Percentiles rank a stretch among this genome's conserved stretches.
phyloP scores from a whole-genome alignment of 2,797 vertebrate species.

The Eurystomus glaucurus region DNA sequence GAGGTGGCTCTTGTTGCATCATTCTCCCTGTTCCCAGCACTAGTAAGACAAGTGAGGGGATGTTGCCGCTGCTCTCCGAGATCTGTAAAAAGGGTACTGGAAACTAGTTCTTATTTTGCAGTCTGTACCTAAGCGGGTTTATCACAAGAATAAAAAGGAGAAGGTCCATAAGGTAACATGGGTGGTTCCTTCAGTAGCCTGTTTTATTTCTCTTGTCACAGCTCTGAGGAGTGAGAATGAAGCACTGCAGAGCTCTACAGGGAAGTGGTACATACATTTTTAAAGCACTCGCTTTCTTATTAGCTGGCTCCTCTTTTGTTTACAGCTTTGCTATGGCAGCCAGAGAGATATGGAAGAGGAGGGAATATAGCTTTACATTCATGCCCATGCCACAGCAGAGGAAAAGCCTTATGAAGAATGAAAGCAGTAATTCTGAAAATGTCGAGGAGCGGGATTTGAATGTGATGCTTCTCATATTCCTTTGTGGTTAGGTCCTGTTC shows the following conservation, averaged over 20 bases:
- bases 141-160: background rate
- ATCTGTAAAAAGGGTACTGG: background rate
- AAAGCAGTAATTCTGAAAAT: background rate
- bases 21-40: background rate
- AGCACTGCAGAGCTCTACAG: background rate
- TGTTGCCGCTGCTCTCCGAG: accelerated
- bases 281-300: background rate
- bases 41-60: background rate
- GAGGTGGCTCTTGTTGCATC: background rate
- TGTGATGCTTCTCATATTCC: background rate
- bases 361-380: background rate
- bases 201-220: background rate
- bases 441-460: background rate
- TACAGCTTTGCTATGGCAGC: background rate
- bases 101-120: background rate
- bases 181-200: background rate
- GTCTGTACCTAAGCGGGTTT: background rate
- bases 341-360: background rate
- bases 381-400: background rate
- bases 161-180: background rate
- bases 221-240: background rate
- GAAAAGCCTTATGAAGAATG: background rate
- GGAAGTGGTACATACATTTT: background rate
- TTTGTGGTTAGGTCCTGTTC: background rate
- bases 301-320: background rate